Evolutionary conservation across 2,797 vertebrate genomes (phyloP).

Genomic region (Serranus cabrilla): DNA sequence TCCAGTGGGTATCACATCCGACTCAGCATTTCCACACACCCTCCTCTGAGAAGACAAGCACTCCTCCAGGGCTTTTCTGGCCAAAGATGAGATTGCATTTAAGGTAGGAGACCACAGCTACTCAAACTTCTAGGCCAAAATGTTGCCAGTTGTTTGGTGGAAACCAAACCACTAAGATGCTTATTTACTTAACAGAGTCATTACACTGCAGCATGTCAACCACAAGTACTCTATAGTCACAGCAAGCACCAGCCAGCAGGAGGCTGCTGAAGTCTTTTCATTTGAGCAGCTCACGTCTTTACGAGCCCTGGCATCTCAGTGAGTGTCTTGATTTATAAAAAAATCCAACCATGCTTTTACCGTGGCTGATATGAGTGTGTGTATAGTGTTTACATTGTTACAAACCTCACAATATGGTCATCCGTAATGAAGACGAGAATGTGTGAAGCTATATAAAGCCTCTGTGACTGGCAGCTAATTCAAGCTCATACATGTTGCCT

Average conservation of each 20-base stretch:
- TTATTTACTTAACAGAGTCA: slow-evolving; percentile 41
- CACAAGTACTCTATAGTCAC: slow-evolving; percentile 21
- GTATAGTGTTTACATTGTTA: slow-evolving; percentile 3
- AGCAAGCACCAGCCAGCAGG: slow-evolving; percentile 3
- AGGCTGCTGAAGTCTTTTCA: slow-evolving; percentile 3
- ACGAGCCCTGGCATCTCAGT: slow-evolving; percentile 7
- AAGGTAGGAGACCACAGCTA: slow-evolving; percentile 38
- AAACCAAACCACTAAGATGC: slow-evolving; percentile 47
- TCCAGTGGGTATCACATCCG: slow-evolving; percentile 58
- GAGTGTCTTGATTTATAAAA: not conserved
- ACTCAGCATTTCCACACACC: slow-evolving; percentile 67
- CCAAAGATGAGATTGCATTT: slow-evolving; percentile 43
- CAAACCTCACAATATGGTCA: slow-evolving; percentile 3
- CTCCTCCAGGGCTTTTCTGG: slow-evolving; percentile 47
- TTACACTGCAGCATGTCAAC: slow-evolving; percentile 33
- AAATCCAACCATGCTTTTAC: not conserved
- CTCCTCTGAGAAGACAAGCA: slow-evolving; percentile 49
- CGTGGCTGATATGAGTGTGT: not conserved
- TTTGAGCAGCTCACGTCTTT: slow-evolving; percentile 11
- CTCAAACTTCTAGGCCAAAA: slow-evolving; percentile 34
- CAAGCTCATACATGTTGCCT: slow-evolving; percentile 51
- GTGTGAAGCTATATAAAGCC: slow-evolving; percentile 60
- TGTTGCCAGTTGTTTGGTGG: slow-evolving; percentile 21
- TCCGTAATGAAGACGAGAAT: slow-evolving; percentile 10
- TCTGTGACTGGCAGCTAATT: slow-evolving; percentile 49